Percentiles rank a stretch among this genome's conserved stretches.
These are phyloP conservation scores for Xestia rhomboidea DNA, from an alignment of 2,888 invertebrate genomes.

Conservation along the genomic window DNA sequence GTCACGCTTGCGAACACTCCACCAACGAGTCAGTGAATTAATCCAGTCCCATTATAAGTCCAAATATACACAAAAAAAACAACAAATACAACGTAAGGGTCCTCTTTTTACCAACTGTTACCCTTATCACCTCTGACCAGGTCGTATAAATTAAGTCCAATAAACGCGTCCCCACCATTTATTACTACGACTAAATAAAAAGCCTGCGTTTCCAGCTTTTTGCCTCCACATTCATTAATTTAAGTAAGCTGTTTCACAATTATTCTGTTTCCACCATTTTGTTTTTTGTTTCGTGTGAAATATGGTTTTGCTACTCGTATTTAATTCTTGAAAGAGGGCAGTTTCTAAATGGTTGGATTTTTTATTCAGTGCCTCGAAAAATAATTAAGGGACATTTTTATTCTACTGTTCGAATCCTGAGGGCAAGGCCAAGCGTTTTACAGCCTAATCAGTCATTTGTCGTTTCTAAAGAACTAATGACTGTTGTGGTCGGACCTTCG, in stretches of 20 bases:
- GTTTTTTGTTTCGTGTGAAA: slow-evolving; percentile 19
- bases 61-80: slow-evolving; percentile 7
- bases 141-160: slow-evolving; percentile 53
- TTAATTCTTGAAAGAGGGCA: slow-evolving; percentile 3
- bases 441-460: too few species aligned
- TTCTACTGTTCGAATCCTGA: neutral
- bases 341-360: neutral
- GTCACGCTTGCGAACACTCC: too few species aligned
- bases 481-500: too few species aligned
- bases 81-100: neutral
- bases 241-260: slow-evolving; percentile 37
- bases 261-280: slow-evolving; percentile 20
- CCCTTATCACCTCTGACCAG: slow-evolving; percentile 30
- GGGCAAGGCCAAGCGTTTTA: too few species aligned
- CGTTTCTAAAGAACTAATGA: too few species aligned
- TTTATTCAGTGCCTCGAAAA: neutral
- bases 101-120: slow-evolving; percentile 10
- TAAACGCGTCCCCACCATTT: slow-evolving; percentile 20
- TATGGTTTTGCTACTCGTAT: slow-evolving; percentile 20
- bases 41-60: too few species aligned
- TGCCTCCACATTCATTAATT: slow-evolving; percentile 44
- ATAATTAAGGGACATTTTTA: neutral
- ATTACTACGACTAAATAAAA: slow-evolving; percentile 31
- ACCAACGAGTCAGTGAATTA: too few species aligned
- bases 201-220: slow-evolving; percentile 20